A percentile compares a stretch with the other conserved stretches of the same genome.
These are phyloP conservation scores for Tenualosa thibaudeaui DNA, from an alignment of 2,797 vertebrate species.

Conservation along the genomic window DNA sequence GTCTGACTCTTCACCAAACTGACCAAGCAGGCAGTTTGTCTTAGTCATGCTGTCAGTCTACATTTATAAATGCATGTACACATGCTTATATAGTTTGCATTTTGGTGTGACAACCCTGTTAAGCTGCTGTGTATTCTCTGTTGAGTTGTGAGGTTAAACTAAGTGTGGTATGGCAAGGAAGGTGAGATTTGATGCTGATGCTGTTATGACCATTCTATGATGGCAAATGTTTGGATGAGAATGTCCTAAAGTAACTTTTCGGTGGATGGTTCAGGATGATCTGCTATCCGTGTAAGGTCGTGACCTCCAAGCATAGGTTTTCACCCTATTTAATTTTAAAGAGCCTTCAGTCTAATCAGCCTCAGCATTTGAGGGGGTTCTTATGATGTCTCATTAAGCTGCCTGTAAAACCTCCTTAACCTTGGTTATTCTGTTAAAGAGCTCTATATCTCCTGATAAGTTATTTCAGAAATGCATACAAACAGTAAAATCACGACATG, in stretches of 20 bases:
- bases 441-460: neutral
- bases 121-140: neutral
- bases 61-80: neutral
- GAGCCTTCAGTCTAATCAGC: constrained; percentile 34
- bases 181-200: neutral
- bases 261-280: neutral
- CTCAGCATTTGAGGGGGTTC: neutral
- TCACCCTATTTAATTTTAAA: neutral
- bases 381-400: constrained; percentile 21
- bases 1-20: neutral
- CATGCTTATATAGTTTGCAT: no score
- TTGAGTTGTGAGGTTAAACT: neutral
- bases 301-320: neutral
- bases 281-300: neutral
- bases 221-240: neutral
- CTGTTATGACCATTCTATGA: neutral
- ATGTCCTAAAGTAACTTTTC: neutral
- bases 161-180: neutral
- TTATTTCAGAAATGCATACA: neutral
- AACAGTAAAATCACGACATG: neutral
- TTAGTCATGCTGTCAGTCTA: neutral
- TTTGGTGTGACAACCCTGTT: neutral
- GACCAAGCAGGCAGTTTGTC: neutral
- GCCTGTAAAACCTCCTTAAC: neutral
- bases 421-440: neutral